Evolutionary conservation across 2,113 vertebrate genomes (phyloP), one percentile per base, ranked within the genome.

Genomic region (Etheostoma spectabile): DNA sequence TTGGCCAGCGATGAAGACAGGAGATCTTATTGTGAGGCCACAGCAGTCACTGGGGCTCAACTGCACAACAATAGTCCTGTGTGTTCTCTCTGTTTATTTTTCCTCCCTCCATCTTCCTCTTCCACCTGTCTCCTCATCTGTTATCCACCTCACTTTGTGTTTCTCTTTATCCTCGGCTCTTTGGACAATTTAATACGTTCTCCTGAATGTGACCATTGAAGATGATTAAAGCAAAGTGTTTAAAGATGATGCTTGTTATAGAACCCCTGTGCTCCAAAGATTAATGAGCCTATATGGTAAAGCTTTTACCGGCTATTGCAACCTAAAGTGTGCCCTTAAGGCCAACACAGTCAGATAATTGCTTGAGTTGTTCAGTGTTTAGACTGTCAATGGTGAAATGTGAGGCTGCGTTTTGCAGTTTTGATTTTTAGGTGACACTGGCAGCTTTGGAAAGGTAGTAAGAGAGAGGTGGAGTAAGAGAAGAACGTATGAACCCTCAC

Each of bases 41-140:
- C 59, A 78, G 56, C 74, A 61, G 52, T 53, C 67, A 71, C 7
- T 59, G 81, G 74, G 76, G 74, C 80, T 70, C 70, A 87, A 45
- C 65, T 30, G 30, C 60, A 72, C 60, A 46, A 6, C 73, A 52
- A 82, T 67, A 42, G 83, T 77, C 66, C 66, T 67, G 56, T 77
- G 77, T 90, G 66, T 88, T 80, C 74, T 27, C 57, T 59, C 18
- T 88, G 84, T 91, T 88, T 91, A 80, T 91, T 79, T 88, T 86
- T 86, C 73, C 85, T 84, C 61, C 46, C 53, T 77, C 78, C 46
- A 57, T 83, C 56, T 82, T 67, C 53, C 74, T 67, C 67, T 55
- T 76, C 61, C 83, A 77, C 78, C 86, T 84, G 68, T 48, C 69
- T 46, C 64, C 56, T 33, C 38, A 42, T 27, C 63, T 22, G 30